Conservation (phyloP, 2,888 invertebrate species). For the Pachliopta kotzebuea region DNA sequence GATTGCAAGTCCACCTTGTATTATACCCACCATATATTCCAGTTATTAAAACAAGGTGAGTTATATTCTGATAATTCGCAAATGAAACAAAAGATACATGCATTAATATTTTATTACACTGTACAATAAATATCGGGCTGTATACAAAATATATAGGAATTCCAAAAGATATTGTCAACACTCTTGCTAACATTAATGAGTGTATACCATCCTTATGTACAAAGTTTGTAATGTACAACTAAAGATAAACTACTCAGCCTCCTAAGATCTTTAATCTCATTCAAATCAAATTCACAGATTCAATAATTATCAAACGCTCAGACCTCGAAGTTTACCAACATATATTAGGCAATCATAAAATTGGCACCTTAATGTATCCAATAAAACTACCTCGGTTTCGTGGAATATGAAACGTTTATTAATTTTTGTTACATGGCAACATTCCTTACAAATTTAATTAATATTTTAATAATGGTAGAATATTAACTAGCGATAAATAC, state of each 20-base stretch:
- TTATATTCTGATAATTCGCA: too few species aligned
- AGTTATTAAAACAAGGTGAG: too few species aligned
- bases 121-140: conserved; percentile 79
- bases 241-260: conserved; percentile 32
- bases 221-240: conserved; percentile 57
- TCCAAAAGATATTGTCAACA: conserved; percentile 79
- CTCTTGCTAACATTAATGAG: conserved; percentile 66
- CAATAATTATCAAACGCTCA: conserved; percentile 33
- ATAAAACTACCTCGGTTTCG: conserved; percentile 23
- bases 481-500: background rate
- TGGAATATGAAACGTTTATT: conserved; percentile 19
- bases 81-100: conserved; percentile 61
- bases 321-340: conserved; percentile 13
- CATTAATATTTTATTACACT: conserved; percentile 79
- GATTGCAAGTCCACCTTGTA: too few species aligned
- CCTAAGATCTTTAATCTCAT: conserved; percentile 25
- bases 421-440: conserved; percentile 16
- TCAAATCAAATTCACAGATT: conserved; percentile 36
- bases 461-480: background rate
- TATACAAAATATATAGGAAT: conserved; percentile 79
- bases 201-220: conserved; percentile 63
- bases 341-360: conserved; percentile 13
- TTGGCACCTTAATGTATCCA: conserved; percentile 25
- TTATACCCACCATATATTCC: too few species aligned
- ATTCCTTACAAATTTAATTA: background rate